Evolutionary conservation across 2,113 vertebrate genomes (phyloP).

Genomic region (Gallinago jamesoni): DNA sequence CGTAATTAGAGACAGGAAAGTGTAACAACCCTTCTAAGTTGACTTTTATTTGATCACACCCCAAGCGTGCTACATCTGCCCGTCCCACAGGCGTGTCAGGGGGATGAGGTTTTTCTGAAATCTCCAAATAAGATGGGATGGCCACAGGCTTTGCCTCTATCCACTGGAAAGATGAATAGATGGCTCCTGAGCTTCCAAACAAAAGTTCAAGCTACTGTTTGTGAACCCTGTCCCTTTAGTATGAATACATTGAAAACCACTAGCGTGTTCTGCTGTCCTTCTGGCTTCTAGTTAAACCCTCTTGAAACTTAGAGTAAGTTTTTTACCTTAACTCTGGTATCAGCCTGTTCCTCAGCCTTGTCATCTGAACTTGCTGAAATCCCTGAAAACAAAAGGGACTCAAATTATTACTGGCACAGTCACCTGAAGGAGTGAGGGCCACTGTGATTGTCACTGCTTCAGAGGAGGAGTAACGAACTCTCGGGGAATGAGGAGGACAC

Average conservation of each 20-base stretch:
- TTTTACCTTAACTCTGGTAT: not conserved
- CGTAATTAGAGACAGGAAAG: not conserved
- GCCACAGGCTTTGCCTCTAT: not conserved
- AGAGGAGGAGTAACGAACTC: not conserved
- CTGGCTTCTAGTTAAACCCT: not conserved
- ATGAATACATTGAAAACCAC: not conserved
- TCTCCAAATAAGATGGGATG: not conserved
- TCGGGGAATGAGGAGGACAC: not conserved
- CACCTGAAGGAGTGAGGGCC: not conserved
- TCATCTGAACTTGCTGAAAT: not conserved
- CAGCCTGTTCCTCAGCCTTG: not conserved
- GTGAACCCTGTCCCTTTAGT: not conserved
- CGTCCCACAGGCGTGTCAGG: not conserved
- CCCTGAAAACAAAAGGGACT: constrained; percentile 10
- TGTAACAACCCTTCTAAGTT: not conserved
- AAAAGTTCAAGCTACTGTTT: not conserved
- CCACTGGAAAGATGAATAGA: not conserved
- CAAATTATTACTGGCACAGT: not conserved
- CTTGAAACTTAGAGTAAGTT: not conserved
- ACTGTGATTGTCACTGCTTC: not conserved
- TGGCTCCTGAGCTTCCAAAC: not conserved
- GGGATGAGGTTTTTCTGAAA: not conserved
- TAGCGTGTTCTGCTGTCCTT: not conserved
- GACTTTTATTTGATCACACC: not conserved
- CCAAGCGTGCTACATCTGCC: not conserved